Percentiles rank a stretch among this genome's conserved stretches.
phyloP scores from a whole-genome alignment of 2,113 vertebrate species.

The Damaliscus lunatus region DNA sequence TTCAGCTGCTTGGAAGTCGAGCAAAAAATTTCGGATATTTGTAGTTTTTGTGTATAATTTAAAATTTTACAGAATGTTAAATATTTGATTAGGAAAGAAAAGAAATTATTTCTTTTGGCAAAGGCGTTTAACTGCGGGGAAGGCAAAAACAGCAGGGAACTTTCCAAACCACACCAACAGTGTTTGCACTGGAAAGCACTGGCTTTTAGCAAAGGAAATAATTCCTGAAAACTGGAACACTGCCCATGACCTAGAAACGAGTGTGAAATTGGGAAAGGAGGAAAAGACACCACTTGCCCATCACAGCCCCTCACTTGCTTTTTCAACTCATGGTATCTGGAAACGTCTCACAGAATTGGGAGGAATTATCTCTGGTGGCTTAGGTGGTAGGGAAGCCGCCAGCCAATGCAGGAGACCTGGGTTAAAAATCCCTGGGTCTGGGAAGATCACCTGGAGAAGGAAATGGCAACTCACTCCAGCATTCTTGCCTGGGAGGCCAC shows the following conservation, averaged over 20 bases:
- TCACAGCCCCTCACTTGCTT: background rate
- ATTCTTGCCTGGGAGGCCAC: background rate
- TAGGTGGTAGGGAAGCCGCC: background rate
- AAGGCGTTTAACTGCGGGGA: background rate
- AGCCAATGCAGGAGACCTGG: background rate
- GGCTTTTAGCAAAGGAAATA: background rate
- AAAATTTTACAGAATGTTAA: conserved; percentile 49
- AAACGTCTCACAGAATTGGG: background rate
- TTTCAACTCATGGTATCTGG: background rate
- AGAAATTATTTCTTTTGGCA: conserved; percentile 35
- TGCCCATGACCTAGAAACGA: background rate
- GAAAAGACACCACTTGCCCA: background rate
- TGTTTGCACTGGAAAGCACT: background rate
- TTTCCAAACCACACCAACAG: background rate
- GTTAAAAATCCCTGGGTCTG: background rate
- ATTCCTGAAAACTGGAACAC: background rate
- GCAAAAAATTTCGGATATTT: background rate
- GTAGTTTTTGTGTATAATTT: conserved; percentile 6
- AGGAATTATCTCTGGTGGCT: background rate
- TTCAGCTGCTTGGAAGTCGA: conserved; percentile 38
- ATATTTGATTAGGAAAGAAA: conserved; percentile 53
- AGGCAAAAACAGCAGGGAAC: background rate
- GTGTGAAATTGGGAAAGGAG: background rate
- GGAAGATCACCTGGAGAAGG: background rate
- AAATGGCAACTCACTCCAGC: background rate